Evolutionary conservation across 1,140 invertebrate species (phyloP), one percentile per base, ranked within the genome.

Genomic region (Drosophila repletoides): DNA sequence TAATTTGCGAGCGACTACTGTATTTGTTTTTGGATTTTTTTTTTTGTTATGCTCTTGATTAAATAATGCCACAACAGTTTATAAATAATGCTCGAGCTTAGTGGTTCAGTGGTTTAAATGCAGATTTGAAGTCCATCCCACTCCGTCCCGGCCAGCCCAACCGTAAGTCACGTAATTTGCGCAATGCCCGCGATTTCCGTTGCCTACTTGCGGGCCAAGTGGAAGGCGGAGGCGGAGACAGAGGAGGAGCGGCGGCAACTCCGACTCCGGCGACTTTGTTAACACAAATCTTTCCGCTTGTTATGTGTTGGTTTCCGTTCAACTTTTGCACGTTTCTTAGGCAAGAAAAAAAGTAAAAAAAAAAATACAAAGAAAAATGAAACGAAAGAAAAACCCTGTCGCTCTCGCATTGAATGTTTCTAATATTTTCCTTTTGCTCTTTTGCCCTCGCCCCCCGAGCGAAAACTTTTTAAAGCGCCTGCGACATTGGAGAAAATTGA

Each of bases 201-300:
- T 74, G 74, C 70, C 65, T 84, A 74, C 70, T 83, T 46, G 60
- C 26, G 28, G 34, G 58, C 71, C 56, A 52, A 43, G 34, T n/a
- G 28, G 3, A 33, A 17, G 6, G 3, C n/a, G 12, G 40, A 5
- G 19, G 5, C 10, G 21, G 6, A 15, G 45, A 33, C 45, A 48
- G 33, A 26, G 29, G 14, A 15, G 7, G 36, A 48, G 33, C 45
- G 29, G 14, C 28, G 7, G 36, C n/a, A 26, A 63, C 17, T 43
- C 40, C 24, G 24, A 60, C 61, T 28, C 58, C 63, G 56, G 59
- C 49, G 74, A 75, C 72, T 75, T 75, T 84, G 79, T 83, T 83
- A 76, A 75, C 65, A 72, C 70, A 79, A 84, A 84, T 84, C 80
- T 84, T 86, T 84, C 80, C 80, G 80, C 80, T 84, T 84, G 80